Conservation (phyloP, 2,888 invertebrate genomes). For the Sipha maydis region DNA sequence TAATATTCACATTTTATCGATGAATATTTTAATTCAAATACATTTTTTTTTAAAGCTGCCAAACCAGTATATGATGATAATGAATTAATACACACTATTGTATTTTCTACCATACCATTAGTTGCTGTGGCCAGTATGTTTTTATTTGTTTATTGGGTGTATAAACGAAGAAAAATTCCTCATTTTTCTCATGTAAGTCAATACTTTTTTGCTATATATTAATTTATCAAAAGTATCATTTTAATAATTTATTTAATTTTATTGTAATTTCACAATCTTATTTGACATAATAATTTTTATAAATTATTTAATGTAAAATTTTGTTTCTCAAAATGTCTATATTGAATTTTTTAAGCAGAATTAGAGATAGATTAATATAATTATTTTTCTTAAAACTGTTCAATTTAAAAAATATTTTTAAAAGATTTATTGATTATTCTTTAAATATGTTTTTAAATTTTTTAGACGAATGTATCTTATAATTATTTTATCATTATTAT, state of each 20-base stretch:
- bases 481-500: not conserved
- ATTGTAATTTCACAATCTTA: too few relatives aligned
- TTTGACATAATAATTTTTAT: too few relatives aligned
- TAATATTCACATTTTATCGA: not conserved
- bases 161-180: conserved; percentile 58
- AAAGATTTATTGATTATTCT: too few relatives aligned
- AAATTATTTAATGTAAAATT: too few relatives aligned
- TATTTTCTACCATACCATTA: conserved; percentile 49
- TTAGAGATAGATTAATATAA: too few relatives aligned
- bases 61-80: conserved; percentile 32
- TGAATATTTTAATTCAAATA: not conserved
- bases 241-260: not conserved
- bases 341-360: too few relatives aligned
- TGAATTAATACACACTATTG: conserved; percentile 45
- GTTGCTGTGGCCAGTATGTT: conserved; percentile 50
- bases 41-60: conserved; percentile 34
- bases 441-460: too few relatives aligned
- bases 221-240: not conserved
- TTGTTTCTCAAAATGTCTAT: too few relatives aligned
- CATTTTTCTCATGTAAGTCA: conserved; percentile 59
- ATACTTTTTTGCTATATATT: not conserved
- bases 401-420: too few relatives aligned
- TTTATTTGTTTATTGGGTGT: conserved; percentile 56
- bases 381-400: too few relatives aligned
- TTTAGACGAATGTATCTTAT: too few relatives aligned